phyloP scores from a whole-genome alignment of 1,140 invertebrate genomes.

The Eciton burchellii region DNA sequence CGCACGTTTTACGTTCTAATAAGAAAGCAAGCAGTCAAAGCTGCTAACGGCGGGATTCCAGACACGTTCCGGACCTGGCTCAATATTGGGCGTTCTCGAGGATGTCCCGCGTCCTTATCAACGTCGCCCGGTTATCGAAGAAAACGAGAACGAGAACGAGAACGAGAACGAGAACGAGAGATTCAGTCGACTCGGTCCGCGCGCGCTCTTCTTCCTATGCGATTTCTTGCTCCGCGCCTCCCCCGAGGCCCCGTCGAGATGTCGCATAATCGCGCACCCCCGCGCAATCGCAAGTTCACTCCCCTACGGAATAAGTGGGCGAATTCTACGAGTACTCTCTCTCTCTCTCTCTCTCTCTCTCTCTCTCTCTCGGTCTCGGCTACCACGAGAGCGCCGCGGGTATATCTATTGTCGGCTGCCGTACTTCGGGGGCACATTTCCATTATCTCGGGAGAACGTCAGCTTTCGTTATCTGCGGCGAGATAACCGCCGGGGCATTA shows the following conservation, averaged over 20 bases:
- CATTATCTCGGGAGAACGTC: constrained; percentile 77
- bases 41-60: constrained; percentile 34
- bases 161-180: constrained; percentile 54
- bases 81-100: constrained; percentile 49
- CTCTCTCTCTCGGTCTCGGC: background rate
- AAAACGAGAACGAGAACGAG: constrained; percentile 55
- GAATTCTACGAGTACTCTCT: constrained; percentile 49
- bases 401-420: constrained; percentile 37
- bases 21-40: constrained; percentile 32
- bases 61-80: constrained; percentile 39
- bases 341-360: too few species aligned
- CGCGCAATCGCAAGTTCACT: constrained; percentile 36
- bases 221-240: constrained; percentile 37
- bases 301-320: constrained; percentile 7
- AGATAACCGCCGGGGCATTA: constrained; percentile 64
- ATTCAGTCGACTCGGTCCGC: constrained; percentile 35
- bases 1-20: constrained; percentile 32
- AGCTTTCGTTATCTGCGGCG: constrained; percentile 76
- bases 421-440: constrained; percentile 52
- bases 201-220: constrained; percentile 10
- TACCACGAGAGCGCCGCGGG: constrained; percentile 26
- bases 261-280: constrained; percentile 37
- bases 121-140: constrained; percentile 44
- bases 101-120: constrained; percentile 51
- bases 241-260: background rate